phyloP scores from a whole-genome alignment of 2,113 vertebrate species.

The Poeciliopsis prolifica region DNA sequence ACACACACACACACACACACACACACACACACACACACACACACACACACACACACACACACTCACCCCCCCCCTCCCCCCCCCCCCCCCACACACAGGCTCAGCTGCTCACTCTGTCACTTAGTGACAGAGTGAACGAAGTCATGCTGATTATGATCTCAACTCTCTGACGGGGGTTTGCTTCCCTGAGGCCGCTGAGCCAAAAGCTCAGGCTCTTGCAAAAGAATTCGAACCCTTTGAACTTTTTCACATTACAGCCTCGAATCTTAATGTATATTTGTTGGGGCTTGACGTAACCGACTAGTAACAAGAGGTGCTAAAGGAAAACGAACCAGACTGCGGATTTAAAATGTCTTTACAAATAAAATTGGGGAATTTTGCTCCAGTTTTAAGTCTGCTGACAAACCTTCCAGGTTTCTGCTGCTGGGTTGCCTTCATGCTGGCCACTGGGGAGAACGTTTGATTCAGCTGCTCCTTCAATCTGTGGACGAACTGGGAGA shows the following conservation, averaged over 20 bases:
- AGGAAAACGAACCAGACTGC: too few relatives aligned
- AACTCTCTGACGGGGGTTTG: slow-evolving; percentile 15
- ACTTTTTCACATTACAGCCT: too few relatives aligned
- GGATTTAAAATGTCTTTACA: too few relatives aligned
- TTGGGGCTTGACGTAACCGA: too few relatives aligned
- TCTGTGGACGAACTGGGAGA: slow-evolving; percentile 15
- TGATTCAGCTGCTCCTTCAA: slow-evolving; percentile 41
- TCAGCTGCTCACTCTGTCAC: slow-evolving; percentile 37
- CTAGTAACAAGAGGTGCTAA: too few relatives aligned
- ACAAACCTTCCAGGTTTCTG: neutral
- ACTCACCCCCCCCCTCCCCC: too few relatives aligned
- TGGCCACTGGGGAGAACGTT: slow-evolving; percentile 16
- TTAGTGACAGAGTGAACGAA: neutral
- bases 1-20: neutral
- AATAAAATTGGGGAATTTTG: neutral
- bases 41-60: too few relatives aligned
- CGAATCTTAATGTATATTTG: too few relatives aligned
- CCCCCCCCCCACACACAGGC: slow-evolving; percentile 1
- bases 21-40: too few relatives aligned
- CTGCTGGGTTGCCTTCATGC: slow-evolving; percentile 26
- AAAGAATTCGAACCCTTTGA: too few relatives aligned
- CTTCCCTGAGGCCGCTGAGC: too few relatives aligned
- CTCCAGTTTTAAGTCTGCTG: neutral
- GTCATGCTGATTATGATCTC: slow-evolving; percentile 41
- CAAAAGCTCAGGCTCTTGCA: too few relatives aligned